phyloP scores from a whole-genome alignment of 2,797 vertebrate genomes.

The Ctenosaura bakeri region DNA sequence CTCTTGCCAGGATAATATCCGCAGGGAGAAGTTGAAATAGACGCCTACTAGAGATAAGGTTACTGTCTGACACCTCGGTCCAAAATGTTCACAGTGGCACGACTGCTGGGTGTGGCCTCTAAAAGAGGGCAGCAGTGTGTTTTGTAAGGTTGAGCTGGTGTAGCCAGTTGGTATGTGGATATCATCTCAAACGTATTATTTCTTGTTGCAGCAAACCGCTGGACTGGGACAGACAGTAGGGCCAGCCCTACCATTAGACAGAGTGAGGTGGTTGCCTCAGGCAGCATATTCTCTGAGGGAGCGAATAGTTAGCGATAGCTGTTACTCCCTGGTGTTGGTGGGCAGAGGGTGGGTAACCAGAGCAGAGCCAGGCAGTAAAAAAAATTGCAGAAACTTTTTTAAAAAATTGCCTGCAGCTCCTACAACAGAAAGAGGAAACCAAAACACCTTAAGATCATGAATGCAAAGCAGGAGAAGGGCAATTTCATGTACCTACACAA shows the following conservation, averaged over 20 bases:
- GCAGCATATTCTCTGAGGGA: not conserved
- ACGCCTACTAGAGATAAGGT: constrained; percentile 15
- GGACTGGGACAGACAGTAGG: not conserved
- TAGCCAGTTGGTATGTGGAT: not conserved
- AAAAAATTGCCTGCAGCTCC: no score
- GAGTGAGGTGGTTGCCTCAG: not conserved
- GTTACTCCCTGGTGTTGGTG: no score
- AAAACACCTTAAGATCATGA: no score
- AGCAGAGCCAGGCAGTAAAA: no score
- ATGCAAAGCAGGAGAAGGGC: no score
- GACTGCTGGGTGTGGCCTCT: not conserved
- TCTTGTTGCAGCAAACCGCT: not conserved
- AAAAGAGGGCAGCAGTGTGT: not conserved
- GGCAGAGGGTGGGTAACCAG: no score
- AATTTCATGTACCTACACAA: no score
- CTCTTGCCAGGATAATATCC: constrained; percentile 29
- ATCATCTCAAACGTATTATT: not conserved
- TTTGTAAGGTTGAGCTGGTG: not conserved
- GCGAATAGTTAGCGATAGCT: not conserved
- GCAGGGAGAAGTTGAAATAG: constrained; percentile 22
- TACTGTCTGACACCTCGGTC: constrained; percentile 16
- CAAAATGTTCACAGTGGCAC: constrained; percentile 13
- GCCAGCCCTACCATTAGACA: not conserved
- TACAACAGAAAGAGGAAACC: no score
- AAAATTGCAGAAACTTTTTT: no score